phyloP scores from a whole-genome alignment of 1,140 invertebrate genomes.

The Neodiprion virginianus region DNA sequence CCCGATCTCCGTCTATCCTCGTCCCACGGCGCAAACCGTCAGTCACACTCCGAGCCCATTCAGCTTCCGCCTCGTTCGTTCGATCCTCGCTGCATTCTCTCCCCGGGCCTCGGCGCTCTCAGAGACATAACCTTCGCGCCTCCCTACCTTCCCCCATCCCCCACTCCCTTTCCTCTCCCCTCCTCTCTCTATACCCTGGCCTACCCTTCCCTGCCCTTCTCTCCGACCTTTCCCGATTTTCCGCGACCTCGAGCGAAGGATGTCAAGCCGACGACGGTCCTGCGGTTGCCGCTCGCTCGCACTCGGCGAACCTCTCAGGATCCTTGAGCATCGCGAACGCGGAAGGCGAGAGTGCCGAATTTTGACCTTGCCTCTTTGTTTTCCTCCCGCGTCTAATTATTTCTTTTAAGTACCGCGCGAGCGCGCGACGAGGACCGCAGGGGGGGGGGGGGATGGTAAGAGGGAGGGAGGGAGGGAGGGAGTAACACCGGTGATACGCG shows the following conservation, averaged over 20 bases:
- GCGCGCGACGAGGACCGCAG: neutral
- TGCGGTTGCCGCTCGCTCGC: conserved; percentile 7
- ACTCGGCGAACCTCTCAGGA: conserved; percentile 13
- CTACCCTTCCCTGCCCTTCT: conserved; percentile 34
- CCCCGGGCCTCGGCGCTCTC: neutral
- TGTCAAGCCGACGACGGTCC: too few relatives aligned
- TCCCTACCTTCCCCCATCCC: neutral
- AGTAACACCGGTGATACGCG: neutral
- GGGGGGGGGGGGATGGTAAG: conserved; percentile 8
- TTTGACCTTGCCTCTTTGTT: neutral
- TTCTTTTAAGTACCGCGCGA: conserved; percentile 22
- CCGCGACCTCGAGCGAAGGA: conserved; percentile 8
- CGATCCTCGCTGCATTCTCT: conserved; percentile 27
- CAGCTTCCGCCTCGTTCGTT: conserved; percentile 34
- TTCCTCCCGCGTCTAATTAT: conserved; percentile 11
- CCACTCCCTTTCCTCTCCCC: neutral
- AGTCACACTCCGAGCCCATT: conserved; percentile 14
- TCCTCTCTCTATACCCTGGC: conserved; percentile 14
- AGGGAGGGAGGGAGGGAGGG: conserved; percentile 10
- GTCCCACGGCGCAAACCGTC: neutral
- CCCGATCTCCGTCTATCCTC: neutral
- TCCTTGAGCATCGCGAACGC: conserved; percentile 21
- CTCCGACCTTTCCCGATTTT: conserved; percentile 15
- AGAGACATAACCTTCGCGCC: neutral
- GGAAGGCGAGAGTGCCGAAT: conserved; percentile 26